Conservation (phyloP, 2,113 vertebrate genomes). For the Antechinus flavipes region DNA sequence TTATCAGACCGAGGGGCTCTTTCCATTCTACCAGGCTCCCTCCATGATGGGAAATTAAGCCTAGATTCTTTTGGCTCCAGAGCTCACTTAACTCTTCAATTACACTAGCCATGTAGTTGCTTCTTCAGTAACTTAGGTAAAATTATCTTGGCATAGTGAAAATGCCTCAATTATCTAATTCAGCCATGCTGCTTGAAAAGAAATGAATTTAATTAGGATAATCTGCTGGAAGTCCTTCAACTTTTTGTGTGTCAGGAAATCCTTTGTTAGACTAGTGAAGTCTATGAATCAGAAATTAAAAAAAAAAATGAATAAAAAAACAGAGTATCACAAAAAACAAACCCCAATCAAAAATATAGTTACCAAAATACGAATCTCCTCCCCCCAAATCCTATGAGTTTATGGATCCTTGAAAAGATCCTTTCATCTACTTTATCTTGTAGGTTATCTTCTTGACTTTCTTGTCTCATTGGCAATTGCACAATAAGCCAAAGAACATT, state of each 20-base stretch:
- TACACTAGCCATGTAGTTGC: background rate
- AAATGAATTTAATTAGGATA: background rate
- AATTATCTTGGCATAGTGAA: background rate
- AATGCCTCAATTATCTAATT: background rate
- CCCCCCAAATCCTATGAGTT: background rate
- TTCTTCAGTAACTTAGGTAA: slow-evolving; percentile 12
- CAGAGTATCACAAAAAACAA: background rate
- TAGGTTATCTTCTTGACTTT: background rate
- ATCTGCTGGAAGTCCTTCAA: background rate
- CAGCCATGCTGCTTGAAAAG: background rate
- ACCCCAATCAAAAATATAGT: background rate
- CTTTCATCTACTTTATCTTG: background rate
- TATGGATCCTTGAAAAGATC: background rate
- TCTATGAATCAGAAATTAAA: background rate
- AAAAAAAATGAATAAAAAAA: background rate
- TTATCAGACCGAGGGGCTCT: background rate
- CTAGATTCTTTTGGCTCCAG: background rate
- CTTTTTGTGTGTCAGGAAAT: background rate
- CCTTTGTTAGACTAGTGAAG: background rate
- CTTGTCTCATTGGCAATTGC: background rate
- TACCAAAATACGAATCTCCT: background rate
- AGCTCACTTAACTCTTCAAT: slow-evolving; percentile 18
- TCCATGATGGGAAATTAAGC: background rate
- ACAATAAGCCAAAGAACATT: background rate
- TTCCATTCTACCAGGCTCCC: background rate